Percentiles rank a stretch among this genome's conserved stretches.
Conservation (phyloP, 2,113 vertebrate species). For the Helogale parvula region DNA sequence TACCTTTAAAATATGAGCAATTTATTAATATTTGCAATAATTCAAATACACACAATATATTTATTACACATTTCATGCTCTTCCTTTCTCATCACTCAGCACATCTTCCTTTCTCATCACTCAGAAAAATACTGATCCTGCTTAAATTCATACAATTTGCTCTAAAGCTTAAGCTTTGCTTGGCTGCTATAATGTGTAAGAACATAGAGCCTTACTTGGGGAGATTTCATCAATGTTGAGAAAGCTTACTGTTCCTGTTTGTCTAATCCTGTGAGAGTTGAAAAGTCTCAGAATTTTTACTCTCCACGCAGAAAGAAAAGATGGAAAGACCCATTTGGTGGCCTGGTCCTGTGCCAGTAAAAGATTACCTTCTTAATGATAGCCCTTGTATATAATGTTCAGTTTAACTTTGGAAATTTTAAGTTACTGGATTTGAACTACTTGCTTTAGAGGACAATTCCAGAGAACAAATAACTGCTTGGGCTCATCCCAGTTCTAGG, state of each 20-base stretch:
- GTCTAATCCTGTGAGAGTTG: not conserved
- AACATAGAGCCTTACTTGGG: not conserved
- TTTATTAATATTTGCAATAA: conserved; percentile 15
- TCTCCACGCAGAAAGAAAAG: conserved; percentile 22
- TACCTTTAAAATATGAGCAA: not conserved
- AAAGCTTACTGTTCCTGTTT: conserved; percentile 43
- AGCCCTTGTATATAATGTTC: conserved; percentile 27
- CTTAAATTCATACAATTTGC: not conserved
- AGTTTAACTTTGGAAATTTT: conserved; percentile 52
- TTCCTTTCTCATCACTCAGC: not conserved
- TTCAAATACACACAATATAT: conserved; percentile 21
- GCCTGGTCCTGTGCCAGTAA: not conserved
- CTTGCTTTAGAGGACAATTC: conserved; percentile 43
- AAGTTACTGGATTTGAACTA: conserved; percentile 43
- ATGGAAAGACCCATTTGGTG: not conserved
- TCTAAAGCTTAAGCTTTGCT: conserved; percentile 5
- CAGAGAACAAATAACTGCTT: conserved; percentile 40
- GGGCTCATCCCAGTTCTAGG: not conserved
- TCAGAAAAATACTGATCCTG: conserved; percentile 1
- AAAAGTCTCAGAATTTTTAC: conserved; percentile 42
- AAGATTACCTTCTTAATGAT: conserved; percentile 33
- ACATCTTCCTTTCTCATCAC: not conserved
- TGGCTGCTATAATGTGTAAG: not conserved
- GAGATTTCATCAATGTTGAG: not conserved
- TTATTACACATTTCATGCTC: not conserved